Conservation (phyloP, 2,888 invertebrate species). For the Pristionchus japonicus region DNA sequence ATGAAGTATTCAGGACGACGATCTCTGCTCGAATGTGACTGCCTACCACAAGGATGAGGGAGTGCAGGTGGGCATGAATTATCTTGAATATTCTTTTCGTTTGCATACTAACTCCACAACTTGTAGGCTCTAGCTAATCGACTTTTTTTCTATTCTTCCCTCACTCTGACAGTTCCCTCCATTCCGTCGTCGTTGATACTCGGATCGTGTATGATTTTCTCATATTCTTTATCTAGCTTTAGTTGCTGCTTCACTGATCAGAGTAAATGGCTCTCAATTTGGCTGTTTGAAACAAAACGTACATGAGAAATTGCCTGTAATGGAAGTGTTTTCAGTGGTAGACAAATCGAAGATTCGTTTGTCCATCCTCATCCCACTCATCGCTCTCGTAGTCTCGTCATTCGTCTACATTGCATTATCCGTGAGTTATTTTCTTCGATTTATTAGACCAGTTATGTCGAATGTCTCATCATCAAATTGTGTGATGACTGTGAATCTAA, state of each 20-base stretch:
- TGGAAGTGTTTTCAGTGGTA: constrained; percentile 9
- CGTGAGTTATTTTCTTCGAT: not conserved
- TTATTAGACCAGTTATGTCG: too few relatives aligned
- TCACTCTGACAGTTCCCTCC: constrained; percentile 44
- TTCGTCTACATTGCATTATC: constrained; percentile 38
- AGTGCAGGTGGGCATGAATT: not conserved
- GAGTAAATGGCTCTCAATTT: too few relatives aligned
- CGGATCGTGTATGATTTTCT: constrained; percentile 2
- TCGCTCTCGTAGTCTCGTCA: constrained; percentile 37
- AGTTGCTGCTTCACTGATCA: too few relatives aligned
- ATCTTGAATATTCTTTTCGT: not conserved
- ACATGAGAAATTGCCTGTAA: not conserved
- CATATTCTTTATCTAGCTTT: not conserved
- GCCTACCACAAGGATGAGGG: constrained; percentile 21
- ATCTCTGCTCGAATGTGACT: constrained; percentile 39
- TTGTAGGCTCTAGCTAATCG: constrained; percentile 10
- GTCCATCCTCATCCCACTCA: constrained; percentile 41
- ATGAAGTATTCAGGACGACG: constrained; percentile 3
- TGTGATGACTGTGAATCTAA: too few relatives aligned
- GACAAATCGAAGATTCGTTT: constrained; percentile 30
- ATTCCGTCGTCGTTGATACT: constrained; percentile 45
- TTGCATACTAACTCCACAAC: not conserved
- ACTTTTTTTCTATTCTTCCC: constrained; percentile 45
- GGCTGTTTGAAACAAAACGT: too few relatives aligned
- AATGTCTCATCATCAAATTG: too few relatives aligned